Evolutionary conservation across 2,113 vertebrate species (phyloP), one percentile per base, ranked within the genome.

Genomic region (Noctilio leporinus): DNA sequence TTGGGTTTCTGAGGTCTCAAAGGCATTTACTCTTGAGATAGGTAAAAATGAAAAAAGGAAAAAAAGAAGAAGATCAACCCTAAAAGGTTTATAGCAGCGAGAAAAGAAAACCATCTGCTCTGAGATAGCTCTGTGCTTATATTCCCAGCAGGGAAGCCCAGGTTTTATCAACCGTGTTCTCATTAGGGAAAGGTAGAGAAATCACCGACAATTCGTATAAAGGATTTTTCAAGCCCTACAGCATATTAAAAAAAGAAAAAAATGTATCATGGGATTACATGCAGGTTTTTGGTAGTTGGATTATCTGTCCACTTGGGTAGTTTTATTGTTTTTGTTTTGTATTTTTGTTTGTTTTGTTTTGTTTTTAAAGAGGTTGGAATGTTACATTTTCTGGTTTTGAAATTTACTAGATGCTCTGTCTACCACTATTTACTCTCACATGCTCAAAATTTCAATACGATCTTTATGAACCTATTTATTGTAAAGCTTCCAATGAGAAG

Each of bases 31-130:
- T 95, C 73, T 45, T 97, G 84, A 87, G 77, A 69, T 26, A 94
- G 57, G 75, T 65, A 97, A 70, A 97, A 88, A 96, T 95, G 45
- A 94, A 96, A 95, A 84, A 83, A 80, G 43, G n/a, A n/a, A 94
- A 96, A 95, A 86, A 85, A 94, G 96, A 95, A 86, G 81, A 77
- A 43, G 82, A 95, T 97, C 93, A 98, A 53, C 72, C 89, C 40
- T 43, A 97, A 92, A 97, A 94, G 91, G 87, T 62, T 85, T 96
- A 93, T 4, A 91, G 22, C 55, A 94, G 15, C 22, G 88, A 78
- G 92, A 86, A 95, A 96, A 97, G 55, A 85, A 86, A 43, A 95
- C 26, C 38, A 95, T 81, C 89, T 91, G 88, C 67, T 96, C 49
- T 55, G 51, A 93, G 81, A 91, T 93, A 95, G 98, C 90, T 97